phyloP scores from a whole-genome alignment of 2,888 invertebrate species.

The Nesidiocoris tenuis region DNA sequence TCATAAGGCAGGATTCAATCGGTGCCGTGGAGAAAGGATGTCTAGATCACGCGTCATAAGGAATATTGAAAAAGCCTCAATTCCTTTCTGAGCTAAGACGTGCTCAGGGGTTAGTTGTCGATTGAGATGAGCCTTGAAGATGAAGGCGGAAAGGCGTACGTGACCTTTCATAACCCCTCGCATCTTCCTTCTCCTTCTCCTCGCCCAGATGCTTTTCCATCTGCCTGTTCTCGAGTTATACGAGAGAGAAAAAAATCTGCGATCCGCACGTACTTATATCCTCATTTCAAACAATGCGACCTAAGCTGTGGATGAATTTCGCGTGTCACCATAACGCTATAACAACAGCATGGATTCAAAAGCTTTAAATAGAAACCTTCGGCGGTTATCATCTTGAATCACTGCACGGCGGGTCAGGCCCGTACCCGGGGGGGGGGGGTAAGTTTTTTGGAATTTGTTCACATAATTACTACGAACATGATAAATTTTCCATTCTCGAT shows the following conservation, averaged over 20 bases:
- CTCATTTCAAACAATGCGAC: not conserved
- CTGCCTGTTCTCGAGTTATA: not conserved
- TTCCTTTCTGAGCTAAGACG: not conserved
- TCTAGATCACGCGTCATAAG: not conserved
- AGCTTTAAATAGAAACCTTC: no score
- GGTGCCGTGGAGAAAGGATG: not conserved
- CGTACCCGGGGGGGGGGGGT: no score
- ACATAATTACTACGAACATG: no score
- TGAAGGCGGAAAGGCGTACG: not conserved
- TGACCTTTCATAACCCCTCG: not conserved
- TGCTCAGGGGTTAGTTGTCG: not conserved
- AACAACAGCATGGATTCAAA: no score
- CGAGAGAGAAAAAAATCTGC: not conserved
- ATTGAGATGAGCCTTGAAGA: not conserved
- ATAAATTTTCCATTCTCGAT: no score
- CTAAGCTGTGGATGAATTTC: not conserved
- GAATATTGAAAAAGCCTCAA: not conserved
- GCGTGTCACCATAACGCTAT: not conserved
- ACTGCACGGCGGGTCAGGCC: no score
- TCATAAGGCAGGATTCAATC: no score
- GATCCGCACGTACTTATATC: not conserved
- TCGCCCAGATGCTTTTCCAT: not conserved
- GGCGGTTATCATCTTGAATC: no score
- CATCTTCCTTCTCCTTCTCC: no score
- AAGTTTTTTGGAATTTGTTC: no score